Conservation (phyloP, 2,797 vertebrate species). For the Acropternis orthonyx region DNA sequence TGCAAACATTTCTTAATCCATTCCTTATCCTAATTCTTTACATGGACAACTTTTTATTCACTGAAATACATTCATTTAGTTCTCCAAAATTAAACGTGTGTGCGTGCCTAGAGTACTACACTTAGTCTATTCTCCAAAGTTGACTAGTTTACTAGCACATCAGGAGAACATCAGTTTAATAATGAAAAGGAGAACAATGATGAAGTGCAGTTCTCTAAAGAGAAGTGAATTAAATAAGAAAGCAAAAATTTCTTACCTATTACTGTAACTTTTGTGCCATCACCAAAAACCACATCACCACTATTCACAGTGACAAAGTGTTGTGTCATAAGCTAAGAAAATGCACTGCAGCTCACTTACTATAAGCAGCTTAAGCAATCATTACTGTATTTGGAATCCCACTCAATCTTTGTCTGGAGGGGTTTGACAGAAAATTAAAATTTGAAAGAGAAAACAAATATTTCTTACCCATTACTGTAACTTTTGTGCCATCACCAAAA, state of each 20-base stretch:
- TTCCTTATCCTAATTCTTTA: background rate
- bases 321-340: background rate
- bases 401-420: background rate
- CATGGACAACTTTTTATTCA: background rate
- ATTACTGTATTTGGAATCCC: background rate
- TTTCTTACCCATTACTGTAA: conserved; percentile 72
- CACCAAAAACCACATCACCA: background rate
- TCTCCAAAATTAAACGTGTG: background rate
- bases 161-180: conserved; percentile 4
- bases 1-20: background rate
- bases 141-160: conserved; percentile 69
- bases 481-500: conserved; percentile 67
- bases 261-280: conserved; percentile 68
- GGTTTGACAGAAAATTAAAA: background rate
- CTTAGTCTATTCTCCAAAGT: conserved; percentile 73
- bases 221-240: background rate
- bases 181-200: conserved; percentile 11
- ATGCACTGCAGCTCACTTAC: background rate
- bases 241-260: conserved; percentile 59
- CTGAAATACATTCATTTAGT: background rate
- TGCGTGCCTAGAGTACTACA: conserved; percentile 72
- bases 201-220: background rate
- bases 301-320: conserved; percentile 27
- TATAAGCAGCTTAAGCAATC: background rate
- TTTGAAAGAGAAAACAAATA: background rate